phyloP scores from a whole-genome alignment of 1,140 invertebrate genomes.

The Megathymus violae region DNA sequence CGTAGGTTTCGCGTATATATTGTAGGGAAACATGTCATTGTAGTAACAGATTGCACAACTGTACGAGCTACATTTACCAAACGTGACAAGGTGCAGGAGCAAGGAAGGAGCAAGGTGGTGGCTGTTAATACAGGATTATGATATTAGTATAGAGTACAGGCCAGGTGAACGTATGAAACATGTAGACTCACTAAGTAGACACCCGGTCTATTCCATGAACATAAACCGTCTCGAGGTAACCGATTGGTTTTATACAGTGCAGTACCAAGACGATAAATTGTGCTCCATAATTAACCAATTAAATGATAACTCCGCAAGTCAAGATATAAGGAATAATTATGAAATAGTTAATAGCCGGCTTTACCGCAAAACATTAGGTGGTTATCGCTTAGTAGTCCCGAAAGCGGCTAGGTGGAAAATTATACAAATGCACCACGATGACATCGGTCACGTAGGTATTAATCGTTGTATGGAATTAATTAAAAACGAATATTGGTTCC shows the following conservation, averaged over 20 bases:
- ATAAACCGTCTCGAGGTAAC: too few species aligned
- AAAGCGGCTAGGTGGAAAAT: slow-evolving; percentile 48
- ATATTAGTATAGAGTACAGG: slow-evolving; percentile 54
- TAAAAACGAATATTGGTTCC: slow-evolving; percentile 48
- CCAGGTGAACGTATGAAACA: slow-evolving; percentile 53
- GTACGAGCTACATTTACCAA: slow-evolving; percentile 47
- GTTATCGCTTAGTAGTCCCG: slow-evolving; percentile 48
- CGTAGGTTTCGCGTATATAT: slow-evolving; percentile 75
- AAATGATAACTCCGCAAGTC: neutral
- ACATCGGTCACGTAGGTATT: slow-evolving; percentile 48
- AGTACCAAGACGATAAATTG: slow-evolving; percentile 44
- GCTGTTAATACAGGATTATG: too few species aligned
- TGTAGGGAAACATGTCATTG: slow-evolving; percentile 65
- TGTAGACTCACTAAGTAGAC: slow-evolving; percentile 62
- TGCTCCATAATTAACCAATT: slow-evolving; percentile 32
- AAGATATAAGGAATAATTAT: slow-evolving; percentile 41
- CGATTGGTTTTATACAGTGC: too few species aligned
- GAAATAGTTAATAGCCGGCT: slow-evolving; percentile 38
- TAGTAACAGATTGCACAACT: slow-evolving; percentile 64
- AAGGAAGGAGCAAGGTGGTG: slow-evolving; percentile 66
- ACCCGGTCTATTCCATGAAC: slow-evolving; percentile 39
- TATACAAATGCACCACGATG: slow-evolving; percentile 40
- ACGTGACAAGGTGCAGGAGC: slow-evolving; percentile 49
- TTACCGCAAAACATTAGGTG: slow-evolving; percentile 44
- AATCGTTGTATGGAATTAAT: slow-evolving; percentile 40